Percentiles rank a stretch among this genome's conserved stretches.
These are phyloP conservation scores for Eospalax fontanierii DNA, from an alignment of 2,797 vertebrate genomes.

Conservation along the genomic window DNA sequence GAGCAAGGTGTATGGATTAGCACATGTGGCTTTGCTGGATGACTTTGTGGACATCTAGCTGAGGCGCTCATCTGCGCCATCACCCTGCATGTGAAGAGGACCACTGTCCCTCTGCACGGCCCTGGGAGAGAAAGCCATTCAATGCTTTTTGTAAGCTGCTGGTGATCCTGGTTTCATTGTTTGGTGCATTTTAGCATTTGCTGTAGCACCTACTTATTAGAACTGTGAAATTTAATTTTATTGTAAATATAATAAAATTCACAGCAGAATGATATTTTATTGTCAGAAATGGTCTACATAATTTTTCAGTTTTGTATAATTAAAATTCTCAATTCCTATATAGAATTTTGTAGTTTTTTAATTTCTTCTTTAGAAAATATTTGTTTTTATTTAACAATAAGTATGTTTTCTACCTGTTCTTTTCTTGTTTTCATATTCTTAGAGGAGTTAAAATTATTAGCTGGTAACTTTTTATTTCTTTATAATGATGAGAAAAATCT, in stretches of 20 bases:
- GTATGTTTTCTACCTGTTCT: neutral
- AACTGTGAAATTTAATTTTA: neutral
- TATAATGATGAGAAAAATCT: constrained; percentile 58
- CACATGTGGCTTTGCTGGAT: neutral
- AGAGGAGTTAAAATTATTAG: constrained; percentile 55
- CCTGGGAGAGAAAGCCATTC: neutral
- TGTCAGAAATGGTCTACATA: neutral
- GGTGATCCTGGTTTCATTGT: neutral
- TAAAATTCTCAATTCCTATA: constrained; percentile 18
- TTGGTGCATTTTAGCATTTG: neutral
- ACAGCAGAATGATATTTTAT: constrained; percentile 28
- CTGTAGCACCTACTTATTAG: neutral
- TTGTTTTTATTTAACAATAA: constrained; percentile 49
- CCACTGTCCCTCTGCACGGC: neutral
- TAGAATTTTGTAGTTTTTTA: constrained; percentile 59
- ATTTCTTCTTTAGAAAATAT: constrained; percentile 12
- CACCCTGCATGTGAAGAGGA: accelerated
- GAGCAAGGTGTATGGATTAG: neutral
- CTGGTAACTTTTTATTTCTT: constrained; percentile 43
- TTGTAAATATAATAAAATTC: constrained; percentile 16
- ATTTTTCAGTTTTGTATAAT: neutral
- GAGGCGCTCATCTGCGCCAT: neutral
- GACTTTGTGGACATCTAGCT: neutral
- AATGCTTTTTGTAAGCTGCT: neutral
- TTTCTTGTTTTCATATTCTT: constrained; percentile 43